Evolutionary conservation across 2,113 vertebrate species (phyloP).

Genomic region (Corythoichthys intestinalis): DNA sequence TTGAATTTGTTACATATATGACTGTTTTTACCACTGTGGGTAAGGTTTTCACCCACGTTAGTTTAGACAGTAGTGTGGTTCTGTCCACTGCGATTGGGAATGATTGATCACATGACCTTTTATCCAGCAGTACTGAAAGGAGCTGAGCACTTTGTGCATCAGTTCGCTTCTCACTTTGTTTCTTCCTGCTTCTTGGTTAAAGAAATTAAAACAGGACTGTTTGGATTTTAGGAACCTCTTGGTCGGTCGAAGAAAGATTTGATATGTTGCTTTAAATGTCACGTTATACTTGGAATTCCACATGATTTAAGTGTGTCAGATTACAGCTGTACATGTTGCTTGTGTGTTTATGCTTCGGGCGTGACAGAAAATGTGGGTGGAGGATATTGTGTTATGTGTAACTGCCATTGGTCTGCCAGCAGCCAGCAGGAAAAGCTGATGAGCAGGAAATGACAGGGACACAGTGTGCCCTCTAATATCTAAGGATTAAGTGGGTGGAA

Average conservation of each 20-base stretch:
- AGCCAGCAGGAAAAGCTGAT: constrained; percentile 53
- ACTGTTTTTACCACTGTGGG: constrained; percentile 1
- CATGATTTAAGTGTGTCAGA: neutral
- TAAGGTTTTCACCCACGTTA: constrained; percentile 16
- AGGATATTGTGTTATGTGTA: constrained; percentile 21
- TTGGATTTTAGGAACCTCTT: constrained; percentile 12
- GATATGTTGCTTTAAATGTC: constrained; percentile 18
- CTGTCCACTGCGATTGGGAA: constrained; percentile 9
- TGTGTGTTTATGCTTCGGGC: constrained; percentile 20
- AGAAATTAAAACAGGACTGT: constrained; percentile 44
- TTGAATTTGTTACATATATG: constrained; percentile 9
- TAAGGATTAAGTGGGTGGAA: constrained; percentile 17
- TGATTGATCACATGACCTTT: constrained; percentile 33
- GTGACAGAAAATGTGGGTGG: constrained; percentile 11
- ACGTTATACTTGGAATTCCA: constrained; percentile 9
- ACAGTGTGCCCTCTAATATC: constrained; percentile 39
- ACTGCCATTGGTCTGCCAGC: constrained; percentile 26
- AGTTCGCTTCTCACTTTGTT: constrained; percentile 41
- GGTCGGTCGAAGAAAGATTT: constrained; percentile 11
- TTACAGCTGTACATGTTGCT: neutral
- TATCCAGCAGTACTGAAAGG: constrained; percentile 45
- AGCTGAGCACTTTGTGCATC: constrained; percentile 30
- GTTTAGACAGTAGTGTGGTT: constrained; percentile 21
- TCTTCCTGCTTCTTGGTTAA: constrained; percentile 25
- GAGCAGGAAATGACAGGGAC: constrained; percentile 64